Conservation (phyloP, 1,140 invertebrate genomes). For the Bombus vancouverensis region DNA sequence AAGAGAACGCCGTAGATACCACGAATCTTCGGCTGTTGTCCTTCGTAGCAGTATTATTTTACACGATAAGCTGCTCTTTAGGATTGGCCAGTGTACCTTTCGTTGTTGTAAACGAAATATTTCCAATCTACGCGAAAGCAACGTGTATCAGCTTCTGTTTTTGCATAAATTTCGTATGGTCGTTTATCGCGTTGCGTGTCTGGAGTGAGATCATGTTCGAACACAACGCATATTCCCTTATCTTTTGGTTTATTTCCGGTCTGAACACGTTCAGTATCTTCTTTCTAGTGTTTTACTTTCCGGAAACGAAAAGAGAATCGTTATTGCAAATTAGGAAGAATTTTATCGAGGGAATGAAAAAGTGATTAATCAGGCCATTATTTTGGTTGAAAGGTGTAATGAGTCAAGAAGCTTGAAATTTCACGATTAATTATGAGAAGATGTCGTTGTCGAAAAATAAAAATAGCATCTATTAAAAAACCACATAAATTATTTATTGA, state of each 20-base stretch:
- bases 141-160: constrained; percentile 22
- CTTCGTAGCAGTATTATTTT: constrained; percentile 9
- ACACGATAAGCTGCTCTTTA: background rate
- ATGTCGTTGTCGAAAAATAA: background rate
- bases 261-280: constrained; percentile 15
- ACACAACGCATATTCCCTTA: background rate
- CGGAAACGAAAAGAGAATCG: constrained; percentile 38
- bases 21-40: background rate
- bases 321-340: constrained; percentile 19
- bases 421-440: background rate
- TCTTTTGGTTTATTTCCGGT: constrained; percentile 27
- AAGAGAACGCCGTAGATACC: background rate
- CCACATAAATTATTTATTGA: constrained; percentile 54
- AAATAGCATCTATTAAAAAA: constrained; percentile 2
- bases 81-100: constrained; percentile 36
- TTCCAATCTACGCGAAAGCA: constrained; percentile 32
- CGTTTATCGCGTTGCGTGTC: background rate
- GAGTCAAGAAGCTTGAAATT: background rate
- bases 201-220: background rate
- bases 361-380: background rate
- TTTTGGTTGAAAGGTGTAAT: background rate
- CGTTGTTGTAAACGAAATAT: constrained; percentile 41
- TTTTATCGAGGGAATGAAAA: background rate
- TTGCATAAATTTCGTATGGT: background rate
- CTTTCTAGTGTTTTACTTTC: constrained; percentile 22